Evolutionary conservation across 2,113 vertebrate species (phyloP), one percentile per base, ranked within the genome.

Genomic region (Sylvia atricapilla): DNA sequence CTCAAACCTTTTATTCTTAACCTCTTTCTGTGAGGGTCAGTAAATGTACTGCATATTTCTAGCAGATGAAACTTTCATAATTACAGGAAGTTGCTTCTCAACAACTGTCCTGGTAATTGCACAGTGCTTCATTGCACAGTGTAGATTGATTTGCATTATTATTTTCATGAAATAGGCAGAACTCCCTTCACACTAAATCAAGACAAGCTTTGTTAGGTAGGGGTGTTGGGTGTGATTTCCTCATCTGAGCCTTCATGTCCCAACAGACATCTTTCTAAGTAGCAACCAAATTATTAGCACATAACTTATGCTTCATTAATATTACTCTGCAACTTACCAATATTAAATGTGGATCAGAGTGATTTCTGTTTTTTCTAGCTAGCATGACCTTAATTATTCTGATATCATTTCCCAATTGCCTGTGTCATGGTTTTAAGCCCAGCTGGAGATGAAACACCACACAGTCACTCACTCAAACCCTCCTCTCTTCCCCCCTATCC

Each of bases 371-470:
- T 87, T 77, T 94, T 84, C 64, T 66, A 84, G 28, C 37, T 74
- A 75, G n/a, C 69, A 78, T 70, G 66, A 82, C 64, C 50, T 84
- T 81, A 87, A 84, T 94, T 91, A 72, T 77, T 88, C n/a, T 58
- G 46, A 60, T 74, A 84, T 15, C 5, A n/a, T 56, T 87, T 95
- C 74, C 64, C 69, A 84, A 5, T 37, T 66, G 15, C 15, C 17
- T 28, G 10, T 62, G 28, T 62, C 64, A 52, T 53, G 39, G 28
- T 62, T 78, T 69, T 33, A 60, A 62, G 12, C 84, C 55, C 74
- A 62, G 63, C 47, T 62, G 55, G 47, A 77, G 33, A 39, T 39
- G 46, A 69, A 87, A 53, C 15, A 7, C 15, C 23, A 44, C 5
- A 7, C 11, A 87, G 27, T 11, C 22, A 33, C 27, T 60, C 22